phyloP scores from a whole-genome alignment of 2,888 invertebrate genomes.

The Ophion slaviceki region DNA sequence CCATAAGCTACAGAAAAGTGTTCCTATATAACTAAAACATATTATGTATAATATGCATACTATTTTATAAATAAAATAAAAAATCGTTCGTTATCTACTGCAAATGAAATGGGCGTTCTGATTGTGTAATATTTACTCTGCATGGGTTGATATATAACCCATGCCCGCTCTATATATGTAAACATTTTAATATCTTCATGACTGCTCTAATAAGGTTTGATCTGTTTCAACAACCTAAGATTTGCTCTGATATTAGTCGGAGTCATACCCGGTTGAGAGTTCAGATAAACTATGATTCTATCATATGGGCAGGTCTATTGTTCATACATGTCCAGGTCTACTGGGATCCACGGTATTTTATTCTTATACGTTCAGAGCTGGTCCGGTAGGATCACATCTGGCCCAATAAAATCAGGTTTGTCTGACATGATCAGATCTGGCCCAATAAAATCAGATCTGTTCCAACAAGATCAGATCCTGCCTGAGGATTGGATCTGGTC shows the following conservation, averaged over 20 bases:
- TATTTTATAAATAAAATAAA: constrained; percentile 15
- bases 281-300: constrained; percentile 11
- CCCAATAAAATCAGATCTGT: constrained; percentile 5
- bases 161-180: constrained; percentile 4
- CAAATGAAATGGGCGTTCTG: constrained; percentile 11
- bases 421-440: neutral
- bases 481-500: neutral
- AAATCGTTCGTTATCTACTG: constrained; percentile 3
- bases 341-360: neutral
- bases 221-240: no score
- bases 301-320: constrained; percentile 1
- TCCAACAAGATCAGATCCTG: neutral
- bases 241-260: no score
- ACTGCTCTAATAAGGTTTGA: constrained; percentile 13
- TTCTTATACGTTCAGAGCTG: neutral
- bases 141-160: constrained; percentile 1
- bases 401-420: no score
- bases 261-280: neutral
- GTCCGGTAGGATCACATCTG: no score
- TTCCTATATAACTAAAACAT: neutral
- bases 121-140: constrained; percentile 3
- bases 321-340: constrained; percentile 2
- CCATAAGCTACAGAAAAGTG: constrained; percentile 26
- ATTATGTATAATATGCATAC: constrained; percentile 18
- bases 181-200: constrained; percentile 2